A percentile compares a stretch with the other conserved stretches of the same genome.
phyloP scores from a whole-genome alignment of 2,113 vertebrate species.

The Triplophysa rosa region DNA sequence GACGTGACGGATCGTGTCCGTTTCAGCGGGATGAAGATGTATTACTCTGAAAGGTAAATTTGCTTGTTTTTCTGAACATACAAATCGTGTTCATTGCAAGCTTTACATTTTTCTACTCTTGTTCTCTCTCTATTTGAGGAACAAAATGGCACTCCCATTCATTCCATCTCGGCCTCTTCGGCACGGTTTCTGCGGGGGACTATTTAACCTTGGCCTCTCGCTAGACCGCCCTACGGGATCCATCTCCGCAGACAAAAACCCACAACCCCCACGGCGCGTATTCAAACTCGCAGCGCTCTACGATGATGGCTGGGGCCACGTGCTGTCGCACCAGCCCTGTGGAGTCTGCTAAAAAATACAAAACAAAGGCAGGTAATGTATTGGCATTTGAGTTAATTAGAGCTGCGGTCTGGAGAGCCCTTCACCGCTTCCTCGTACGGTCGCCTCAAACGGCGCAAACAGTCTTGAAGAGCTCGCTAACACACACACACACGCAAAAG shows the following conservation, averaged over 20 bases:
- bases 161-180: background rate
- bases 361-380: slow-evolving; percentile 44
- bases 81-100: background rate
- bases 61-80: slow-evolving; percentile 9
- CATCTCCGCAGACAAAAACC: slow-evolving; percentile 44
- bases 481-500: slow-evolving; percentile 3
- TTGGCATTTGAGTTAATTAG: slow-evolving; percentile 60
- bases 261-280: slow-evolving; percentile 37
- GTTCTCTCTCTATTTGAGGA: too few species aligned
- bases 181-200: slow-evolving; percentile 12
- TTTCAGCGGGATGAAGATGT: background rate
- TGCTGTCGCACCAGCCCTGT: slow-evolving; percentile 13
- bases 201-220: slow-evolving; percentile 44
- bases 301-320: slow-evolving; percentile 15
- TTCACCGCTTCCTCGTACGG: slow-evolving; percentile 50
- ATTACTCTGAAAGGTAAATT: background rate
- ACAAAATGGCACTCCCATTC: background rate
- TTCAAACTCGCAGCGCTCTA: slow-evolving; percentile 21
- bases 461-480: slow-evolving; percentile 1
- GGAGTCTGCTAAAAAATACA: slow-evolving; percentile 42
- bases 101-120: background rate
- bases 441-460: slow-evolving; percentile 44
- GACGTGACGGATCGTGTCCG: background rate
- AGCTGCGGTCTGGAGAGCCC: slow-evolving; percentile 39
- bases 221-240: slow-evolving; percentile 40